These are phyloP conservation scores for Eupithecia subfuscata DNA, from an alignment of 2,888 invertebrate genomes.

Conservation along the genomic window DNA sequence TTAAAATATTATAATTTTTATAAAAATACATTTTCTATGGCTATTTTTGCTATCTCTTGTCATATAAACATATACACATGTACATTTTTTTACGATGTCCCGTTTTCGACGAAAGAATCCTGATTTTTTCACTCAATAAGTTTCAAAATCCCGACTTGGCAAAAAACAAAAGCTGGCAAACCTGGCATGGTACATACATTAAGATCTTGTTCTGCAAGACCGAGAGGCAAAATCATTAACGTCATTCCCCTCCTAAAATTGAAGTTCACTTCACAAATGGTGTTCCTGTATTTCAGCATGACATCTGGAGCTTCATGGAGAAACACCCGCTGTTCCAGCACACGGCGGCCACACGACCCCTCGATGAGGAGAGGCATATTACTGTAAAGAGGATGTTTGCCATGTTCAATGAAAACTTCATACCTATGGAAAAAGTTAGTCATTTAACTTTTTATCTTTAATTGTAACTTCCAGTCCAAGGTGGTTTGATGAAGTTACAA, in stretches of 20 bases:
- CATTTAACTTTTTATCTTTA: background rate
- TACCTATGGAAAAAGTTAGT: slow-evolving; percentile 80
- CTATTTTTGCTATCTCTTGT: no score
- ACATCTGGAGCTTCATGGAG: slow-evolving; percentile 86
- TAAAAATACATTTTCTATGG: no score
- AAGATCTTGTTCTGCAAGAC: background rate
- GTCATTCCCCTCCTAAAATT: background rate
- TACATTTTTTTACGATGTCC: no score
- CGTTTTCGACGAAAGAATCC: no score
- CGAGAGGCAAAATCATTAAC: background rate
- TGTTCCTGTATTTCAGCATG: slow-evolving; percentile 57
- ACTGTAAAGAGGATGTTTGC: slow-evolving; percentile 85
- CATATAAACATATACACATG: no score
- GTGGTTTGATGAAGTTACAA: background rate
- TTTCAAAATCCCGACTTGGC: no score
- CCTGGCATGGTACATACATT: no score
- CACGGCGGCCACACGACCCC: slow-evolving; percentile 85
- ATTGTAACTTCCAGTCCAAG: background rate
- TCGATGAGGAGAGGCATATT: slow-evolving; percentile 84
- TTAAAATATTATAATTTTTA: no score
- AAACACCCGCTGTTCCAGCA: slow-evolving; percentile 91
- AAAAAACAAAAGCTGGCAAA: no score
- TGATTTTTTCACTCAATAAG: no score
- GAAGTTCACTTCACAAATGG: background rate
- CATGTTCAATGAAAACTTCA: slow-evolving; percentile 86